phyloP scores from a whole-genome alignment of 2,113 vertebrate species.

The Cyanocitta stelleri region DNA sequence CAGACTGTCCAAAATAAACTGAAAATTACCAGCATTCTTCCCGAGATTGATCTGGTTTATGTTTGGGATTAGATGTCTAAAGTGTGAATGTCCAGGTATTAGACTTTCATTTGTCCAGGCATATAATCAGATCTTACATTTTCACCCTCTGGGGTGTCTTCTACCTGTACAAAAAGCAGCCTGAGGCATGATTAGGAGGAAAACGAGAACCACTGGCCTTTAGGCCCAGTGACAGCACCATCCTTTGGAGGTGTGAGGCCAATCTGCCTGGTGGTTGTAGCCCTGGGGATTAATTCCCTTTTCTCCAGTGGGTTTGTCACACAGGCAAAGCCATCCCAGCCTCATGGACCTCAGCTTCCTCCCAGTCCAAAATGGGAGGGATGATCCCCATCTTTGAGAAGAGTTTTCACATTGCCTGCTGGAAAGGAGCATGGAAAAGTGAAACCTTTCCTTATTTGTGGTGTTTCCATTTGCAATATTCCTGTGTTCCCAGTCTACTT shows the following conservation, averaged over 20 bases:
- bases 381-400: background rate
- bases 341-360: background rate
- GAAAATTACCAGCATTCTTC: background rate
- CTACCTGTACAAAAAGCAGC: background rate
- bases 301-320: background rate
- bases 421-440: background rate
- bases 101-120: background rate
- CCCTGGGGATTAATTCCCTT: background rate
- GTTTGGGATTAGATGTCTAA: background rate
- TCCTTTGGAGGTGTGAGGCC: background rate
- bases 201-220: background rate
- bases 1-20: background rate
- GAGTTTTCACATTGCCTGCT: background rate
- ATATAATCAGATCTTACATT: background rate
- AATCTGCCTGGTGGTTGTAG: background rate
- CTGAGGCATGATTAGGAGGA: background rate
- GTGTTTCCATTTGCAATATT: background rate
- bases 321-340: background rate
- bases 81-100: background rate
- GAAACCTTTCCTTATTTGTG: background rate
- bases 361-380: background rate
- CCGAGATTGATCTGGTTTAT: background rate
- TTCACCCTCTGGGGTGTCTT: background rate
- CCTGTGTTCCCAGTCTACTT: background rate
- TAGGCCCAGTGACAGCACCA: background rate